Conservation (phyloP, 2,113 vertebrate species). For the Rhinopithecus roxellana region DNA sequence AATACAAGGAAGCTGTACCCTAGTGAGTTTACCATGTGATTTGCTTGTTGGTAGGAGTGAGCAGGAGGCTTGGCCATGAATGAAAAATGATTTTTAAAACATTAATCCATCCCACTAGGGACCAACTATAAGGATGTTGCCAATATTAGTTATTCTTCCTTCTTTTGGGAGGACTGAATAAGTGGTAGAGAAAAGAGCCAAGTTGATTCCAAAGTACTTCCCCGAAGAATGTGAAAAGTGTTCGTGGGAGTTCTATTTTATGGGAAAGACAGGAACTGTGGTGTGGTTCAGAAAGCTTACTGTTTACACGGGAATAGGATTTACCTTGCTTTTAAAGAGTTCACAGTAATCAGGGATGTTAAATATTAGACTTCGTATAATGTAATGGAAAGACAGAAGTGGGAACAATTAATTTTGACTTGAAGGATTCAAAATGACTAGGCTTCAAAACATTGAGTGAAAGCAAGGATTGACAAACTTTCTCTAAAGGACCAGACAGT, state of each 20-base stretch:
- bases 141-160: slow-evolving; percentile 15
- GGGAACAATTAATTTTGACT: slow-evolving; percentile 31
- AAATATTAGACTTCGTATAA: slow-evolving; percentile 14
- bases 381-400: neutral
- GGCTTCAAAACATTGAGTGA: neutral
- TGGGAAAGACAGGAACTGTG: neutral
- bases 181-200: neutral
- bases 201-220: slow-evolving; percentile 25
- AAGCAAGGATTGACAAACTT: neutral
- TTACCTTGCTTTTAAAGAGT: slow-evolving; percentile 16
- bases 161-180: slow-evolving; percentile 24
- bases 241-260: neutral
- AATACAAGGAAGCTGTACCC: neutral
- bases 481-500: neutral
- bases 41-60: neutral
- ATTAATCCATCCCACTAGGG: neutral
- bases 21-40: neutral
- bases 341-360: neutral
- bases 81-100: slow-evolving; percentile 58
- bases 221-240: neutral
- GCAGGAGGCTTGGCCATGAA: neutral
- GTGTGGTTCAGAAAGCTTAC: neutral
- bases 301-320: neutral
- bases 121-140: neutral
- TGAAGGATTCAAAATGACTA: slow-evolving; percentile 34